Conservation (phyloP, 2,888 invertebrate genomes). For the Andrena bucephala region DNA sequence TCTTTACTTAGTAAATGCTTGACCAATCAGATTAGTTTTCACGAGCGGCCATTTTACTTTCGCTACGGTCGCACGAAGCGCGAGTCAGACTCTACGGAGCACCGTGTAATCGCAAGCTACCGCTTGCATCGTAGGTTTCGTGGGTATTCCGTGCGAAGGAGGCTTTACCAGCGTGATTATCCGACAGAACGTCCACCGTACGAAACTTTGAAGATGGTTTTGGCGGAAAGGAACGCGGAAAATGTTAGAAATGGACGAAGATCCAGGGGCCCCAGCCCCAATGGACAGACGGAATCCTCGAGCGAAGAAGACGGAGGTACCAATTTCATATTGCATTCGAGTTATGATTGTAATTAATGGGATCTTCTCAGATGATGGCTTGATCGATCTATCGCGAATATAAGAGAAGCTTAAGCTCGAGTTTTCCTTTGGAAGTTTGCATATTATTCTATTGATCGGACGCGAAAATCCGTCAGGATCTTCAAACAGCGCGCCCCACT, state of each 20-base stretch:
- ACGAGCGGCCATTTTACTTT: slow-evolving; percentile 78
- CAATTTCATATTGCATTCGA: slow-evolving; percentile 70
- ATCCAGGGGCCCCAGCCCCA: slow-evolving; percentile 96
- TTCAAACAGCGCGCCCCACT: slow-evolving; percentile 79
- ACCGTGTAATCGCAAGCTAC: slow-evolving; percentile 74
- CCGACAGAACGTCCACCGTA: slow-evolving; percentile 21
- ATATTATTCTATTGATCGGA: slow-evolving; percentile 61
- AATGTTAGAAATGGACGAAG: slow-evolving; percentile 94
- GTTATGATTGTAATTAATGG: slow-evolving; percentile 39
- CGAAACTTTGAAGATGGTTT: slow-evolving; percentile 87
- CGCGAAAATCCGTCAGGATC: slow-evolving; percentile 68
- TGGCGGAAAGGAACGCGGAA: slow-evolving; percentile 95
- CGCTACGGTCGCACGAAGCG: slow-evolving; percentile 81
- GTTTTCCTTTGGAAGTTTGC: slow-evolving; percentile 33
- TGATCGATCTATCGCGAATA: neutral
- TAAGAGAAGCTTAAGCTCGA: neutral
- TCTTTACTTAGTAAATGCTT: slow-evolving; percentile 57
- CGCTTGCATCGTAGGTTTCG: slow-evolving; percentile 71
- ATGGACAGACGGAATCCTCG: slow-evolving; percentile 93
- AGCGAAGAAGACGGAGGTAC: slow-evolving; percentile 95
- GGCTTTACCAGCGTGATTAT: slow-evolving; percentile 13
- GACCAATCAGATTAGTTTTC: slow-evolving; percentile 59
- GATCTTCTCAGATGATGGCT: neutral
- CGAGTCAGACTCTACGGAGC: slow-evolving; percentile 49
- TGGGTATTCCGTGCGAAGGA: slow-evolving; percentile 44